Evolutionary conservation across 2,888 invertebrate genomes (phyloP).

Genomic region (Agriopis aurantiaria): DNA sequence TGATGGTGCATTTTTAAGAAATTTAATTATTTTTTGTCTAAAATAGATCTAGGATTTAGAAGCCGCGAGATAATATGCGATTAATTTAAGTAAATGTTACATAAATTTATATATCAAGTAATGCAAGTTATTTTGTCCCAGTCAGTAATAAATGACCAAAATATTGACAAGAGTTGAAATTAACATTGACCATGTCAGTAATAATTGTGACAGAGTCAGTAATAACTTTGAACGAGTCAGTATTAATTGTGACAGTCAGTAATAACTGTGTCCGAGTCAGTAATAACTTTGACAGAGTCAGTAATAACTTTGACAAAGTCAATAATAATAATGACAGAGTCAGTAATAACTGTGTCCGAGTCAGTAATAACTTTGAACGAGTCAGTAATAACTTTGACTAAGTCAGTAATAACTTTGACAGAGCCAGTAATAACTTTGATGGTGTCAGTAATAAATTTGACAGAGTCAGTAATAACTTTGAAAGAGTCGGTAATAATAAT

Average conservation of each 20-base stretch:
- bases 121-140: background rate
- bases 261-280: background rate
- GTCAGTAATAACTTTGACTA: background rate
- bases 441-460: background rate
- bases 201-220: background rate
- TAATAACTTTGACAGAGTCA: background rate
- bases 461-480: background rate
- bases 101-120: slow-evolving; percentile 1
- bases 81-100: slow-evolving; percentile 2
- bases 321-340: background rate
- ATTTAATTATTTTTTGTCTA: slow-evolving; percentile 3
- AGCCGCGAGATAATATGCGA: slow-evolving; percentile 9
- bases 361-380: slow-evolving; percentile 7
- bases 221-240: background rate
- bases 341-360: background rate
- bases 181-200: background rate
- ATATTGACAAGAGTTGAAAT: background rate
- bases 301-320: background rate
- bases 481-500: background rate
- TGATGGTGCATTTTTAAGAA: slow-evolving; percentile 37
- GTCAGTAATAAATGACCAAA: background rate
- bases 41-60: slow-evolving; percentile 8
- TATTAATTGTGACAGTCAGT: background rate
- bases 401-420: background rate
- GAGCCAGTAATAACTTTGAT: background rate